A percentile compares a stretch with the other conserved stretches of the same genome.
Conservation (phyloP, 2,888 invertebrate genomes). For the Thalpophila matura region DNA sequence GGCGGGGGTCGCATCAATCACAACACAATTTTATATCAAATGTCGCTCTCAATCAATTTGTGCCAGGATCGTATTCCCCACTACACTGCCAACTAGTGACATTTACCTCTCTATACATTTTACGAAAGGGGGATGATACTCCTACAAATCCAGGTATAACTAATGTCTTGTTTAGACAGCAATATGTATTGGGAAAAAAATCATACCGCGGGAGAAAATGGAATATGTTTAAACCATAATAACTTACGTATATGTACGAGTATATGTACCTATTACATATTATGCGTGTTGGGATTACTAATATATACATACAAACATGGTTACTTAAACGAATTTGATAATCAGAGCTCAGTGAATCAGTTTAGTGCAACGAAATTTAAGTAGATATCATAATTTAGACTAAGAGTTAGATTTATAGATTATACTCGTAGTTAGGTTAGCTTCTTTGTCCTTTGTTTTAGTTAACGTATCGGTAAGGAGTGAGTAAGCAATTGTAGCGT, state of each 20-base stretch:
- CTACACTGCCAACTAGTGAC: slow-evolving; percentile 74
- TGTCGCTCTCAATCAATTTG: slow-evolving; percentile 91
- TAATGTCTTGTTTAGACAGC: slow-evolving; percentile 58
- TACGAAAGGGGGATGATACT: slow-evolving; percentile 57
- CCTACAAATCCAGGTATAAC: slow-evolving; percentile 53
- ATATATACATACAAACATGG: neutral
- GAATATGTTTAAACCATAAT: slow-evolving; percentile 16
- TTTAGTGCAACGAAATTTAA: no score
- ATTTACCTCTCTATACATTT: slow-evolving; percentile 71
- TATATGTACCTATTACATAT: no score
- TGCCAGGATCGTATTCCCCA: slow-evolving; percentile 86
- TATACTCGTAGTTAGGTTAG: slow-evolving; percentile 3
- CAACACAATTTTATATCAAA: slow-evolving; percentile 91
- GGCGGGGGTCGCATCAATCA: slow-evolving; percentile 89
- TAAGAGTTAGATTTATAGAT: no score
- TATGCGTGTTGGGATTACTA: no score
- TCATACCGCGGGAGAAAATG: slow-evolving; percentile 13
- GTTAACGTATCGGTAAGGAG: slow-evolving; percentile 25
- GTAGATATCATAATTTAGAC: no score
- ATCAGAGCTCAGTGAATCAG: neutral
- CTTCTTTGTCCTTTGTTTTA: slow-evolving; percentile 33
- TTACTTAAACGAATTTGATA: neutral
- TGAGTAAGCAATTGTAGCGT: slow-evolving; percentile 62
- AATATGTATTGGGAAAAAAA: slow-evolving; percentile 43
- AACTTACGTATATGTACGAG: neutral